Base-by-base conservation (phyloP, 1,140 invertebrate species). In the Vollenhovia emeryi region DNA sequence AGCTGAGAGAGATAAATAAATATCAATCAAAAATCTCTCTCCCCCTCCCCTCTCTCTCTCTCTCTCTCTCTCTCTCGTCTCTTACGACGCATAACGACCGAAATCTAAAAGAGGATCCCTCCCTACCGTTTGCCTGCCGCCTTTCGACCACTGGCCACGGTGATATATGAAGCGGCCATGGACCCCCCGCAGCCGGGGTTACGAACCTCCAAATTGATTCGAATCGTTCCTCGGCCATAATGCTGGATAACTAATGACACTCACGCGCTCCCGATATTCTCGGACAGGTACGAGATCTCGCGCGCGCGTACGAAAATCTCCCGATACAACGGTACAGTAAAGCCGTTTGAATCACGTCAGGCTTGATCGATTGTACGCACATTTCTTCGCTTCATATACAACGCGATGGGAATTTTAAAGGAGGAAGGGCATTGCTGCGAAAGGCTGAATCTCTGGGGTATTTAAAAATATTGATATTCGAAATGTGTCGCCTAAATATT, bases 161-260 rank as follows among this genome's bases (percentile, higher is more conserved):
- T 91, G 90, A 91, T 91, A 87, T 91, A 91, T 91, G 90, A 83
- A 87, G 40, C 66, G n/a, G 66, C 43, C 73, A 66, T 33, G 57
- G 64, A 84, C 88, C 69, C 84, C 86, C 86, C 84, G 79, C 55
- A 86, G 50, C 43, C 50, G 64, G 68, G 88, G 75, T 86, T 88
- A 82, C 84, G 79, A 85, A 84, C 84, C 87, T 86, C 84, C 78
- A 89, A 91, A 91, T 91, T 91, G 90, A 91, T 91, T 91, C 85
- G 88, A 91, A 91, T 89, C 88, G 90, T 91, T 87, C 76, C 78
- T 50, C 36, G 83, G 30, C 88, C 64, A 90, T 91, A 91, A 90
- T 90, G 69, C 86, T 55, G 79, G 86, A 86, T 91, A 91, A 91
- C 85, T 91, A 91, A 91, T 91, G 90, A 89, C 82, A 43, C 69